Evolutionary conservation across 2,797 vertebrate genomes (phyloP).

Genomic region (Bothrops alternatus): DNA sequence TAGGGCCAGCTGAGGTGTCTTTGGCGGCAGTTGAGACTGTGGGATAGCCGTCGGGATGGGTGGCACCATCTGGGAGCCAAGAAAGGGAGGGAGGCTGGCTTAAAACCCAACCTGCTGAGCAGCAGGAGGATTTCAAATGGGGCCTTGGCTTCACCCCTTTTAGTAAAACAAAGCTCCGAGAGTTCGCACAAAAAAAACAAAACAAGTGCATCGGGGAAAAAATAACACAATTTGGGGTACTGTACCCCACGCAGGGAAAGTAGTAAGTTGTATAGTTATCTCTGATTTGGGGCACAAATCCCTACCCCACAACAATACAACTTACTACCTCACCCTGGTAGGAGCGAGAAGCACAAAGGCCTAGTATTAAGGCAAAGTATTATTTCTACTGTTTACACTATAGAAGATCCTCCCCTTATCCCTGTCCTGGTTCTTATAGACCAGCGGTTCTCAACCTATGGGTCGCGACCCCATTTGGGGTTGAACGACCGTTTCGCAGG

Average conservation of each 20-base stretch:
- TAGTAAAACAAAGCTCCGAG: background rate
- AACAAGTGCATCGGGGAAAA: background rate
- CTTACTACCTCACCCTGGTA: constrained; percentile 93
- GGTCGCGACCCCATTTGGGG: too few relatives aligned
- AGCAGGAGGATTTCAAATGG: background rate
- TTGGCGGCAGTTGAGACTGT: constrained; percentile 85
- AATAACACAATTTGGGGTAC: background rate
- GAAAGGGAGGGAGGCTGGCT: constrained; percentile 27
- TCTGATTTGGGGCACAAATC: constrained; percentile 83
- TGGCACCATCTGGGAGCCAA: constrained; percentile 50
- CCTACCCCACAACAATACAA: constrained; percentile 96
- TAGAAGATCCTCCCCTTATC: background rate
- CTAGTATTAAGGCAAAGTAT: background rate
- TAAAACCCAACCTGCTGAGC: background rate
- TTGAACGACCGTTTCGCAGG: too few relatives aligned
- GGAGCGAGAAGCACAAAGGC: constrained; percentile 37
- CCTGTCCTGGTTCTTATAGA: background rate
- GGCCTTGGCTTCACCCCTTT: background rate
- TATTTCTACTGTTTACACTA: background rate
- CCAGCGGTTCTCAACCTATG: too few relatives aligned
- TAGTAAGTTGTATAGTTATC: constrained; percentile 99
- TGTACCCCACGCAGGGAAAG: constrained; percentile 75
- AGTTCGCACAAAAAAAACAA: background rate
- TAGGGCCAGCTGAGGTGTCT: constrained; percentile 80
- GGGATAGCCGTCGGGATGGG: constrained; percentile 81